Evolutionary conservation across 1,140 invertebrate genomes (phyloP).

Genomic region (Bombyx mandarina): DNA sequence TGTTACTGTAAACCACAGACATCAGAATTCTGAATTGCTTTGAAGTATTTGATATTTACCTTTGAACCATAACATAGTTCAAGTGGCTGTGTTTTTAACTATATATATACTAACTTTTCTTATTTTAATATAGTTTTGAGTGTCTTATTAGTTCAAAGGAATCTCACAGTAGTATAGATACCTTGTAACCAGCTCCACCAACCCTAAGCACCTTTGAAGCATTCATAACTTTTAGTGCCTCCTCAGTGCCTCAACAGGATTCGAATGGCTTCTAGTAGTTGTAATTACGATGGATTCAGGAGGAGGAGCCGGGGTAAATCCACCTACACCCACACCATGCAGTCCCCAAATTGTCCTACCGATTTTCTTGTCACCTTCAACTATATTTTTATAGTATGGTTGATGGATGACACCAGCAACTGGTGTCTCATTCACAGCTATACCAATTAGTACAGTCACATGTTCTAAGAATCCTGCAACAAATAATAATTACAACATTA

Average conservation of each 20-base stretch:
- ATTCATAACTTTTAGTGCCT: conserved; percentile 86
- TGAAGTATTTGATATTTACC: too few species aligned
- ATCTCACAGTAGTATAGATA: conserved; percentile 38
- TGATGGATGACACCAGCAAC: conserved; percentile 98
- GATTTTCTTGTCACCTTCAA: conserved; percentile 60
- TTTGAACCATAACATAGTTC: too few species aligned
- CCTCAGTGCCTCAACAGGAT: conserved; percentile 84
- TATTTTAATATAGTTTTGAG: too few species aligned
- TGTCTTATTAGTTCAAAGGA: too few species aligned
- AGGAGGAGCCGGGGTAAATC: conserved; percentile 76
- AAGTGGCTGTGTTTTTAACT: too few species aligned
- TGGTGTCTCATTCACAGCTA: conserved; percentile 89
- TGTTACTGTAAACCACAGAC: too few species aligned
- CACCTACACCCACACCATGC: conserved; percentile 87
- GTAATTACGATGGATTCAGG: conserved; percentile 86
- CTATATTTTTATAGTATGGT: conserved; percentile 85
- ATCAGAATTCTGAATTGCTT: too few species aligned
- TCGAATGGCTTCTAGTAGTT: conserved; percentile 95
- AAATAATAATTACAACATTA: conserved; percentile 17
- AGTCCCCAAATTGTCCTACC: conserved; percentile 98
- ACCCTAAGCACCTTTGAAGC: conserved; percentile 90
- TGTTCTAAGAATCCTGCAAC: conserved; percentile 90
- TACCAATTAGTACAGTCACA: conserved; percentile 98
- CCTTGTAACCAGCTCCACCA: conserved; percentile 97
- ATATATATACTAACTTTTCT: too few species aligned